phyloP scores from a whole-genome alignment of 2,888 invertebrate genomes.

The Melieria picta region DNA sequence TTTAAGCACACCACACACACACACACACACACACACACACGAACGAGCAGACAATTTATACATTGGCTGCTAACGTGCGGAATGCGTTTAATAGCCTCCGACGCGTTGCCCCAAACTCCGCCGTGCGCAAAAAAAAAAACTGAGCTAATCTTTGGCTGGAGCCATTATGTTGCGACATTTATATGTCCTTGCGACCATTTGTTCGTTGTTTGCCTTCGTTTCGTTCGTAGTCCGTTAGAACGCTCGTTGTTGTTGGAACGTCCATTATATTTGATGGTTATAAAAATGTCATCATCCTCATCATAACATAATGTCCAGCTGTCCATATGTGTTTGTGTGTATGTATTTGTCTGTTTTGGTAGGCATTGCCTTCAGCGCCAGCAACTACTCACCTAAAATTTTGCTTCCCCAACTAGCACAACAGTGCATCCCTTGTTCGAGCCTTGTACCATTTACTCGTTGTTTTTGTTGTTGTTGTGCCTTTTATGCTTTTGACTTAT shows the following conservation, averaged over 20 bases:
- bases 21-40: not conserved
- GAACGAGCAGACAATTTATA: not conserved
- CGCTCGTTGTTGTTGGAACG: too few species aligned
- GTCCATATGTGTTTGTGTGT: not conserved
- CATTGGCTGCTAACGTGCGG: too few species aligned
- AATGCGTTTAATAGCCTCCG: too few species aligned
- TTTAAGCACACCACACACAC: not conserved
- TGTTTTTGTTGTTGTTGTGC: not conserved
- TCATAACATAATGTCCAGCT: constrained; percentile 23
- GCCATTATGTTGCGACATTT: constrained; percentile 20
- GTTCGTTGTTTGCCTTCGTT: constrained; percentile 8
- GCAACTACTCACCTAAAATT: too few species aligned
- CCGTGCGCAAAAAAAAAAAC: not conserved
- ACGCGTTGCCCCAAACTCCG: not conserved
- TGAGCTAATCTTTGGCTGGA: not conserved
- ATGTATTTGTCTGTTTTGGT: not conserved
- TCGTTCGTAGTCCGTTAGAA: not conserved
- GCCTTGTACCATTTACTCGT: not conserved
- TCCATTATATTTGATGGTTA: constrained; percentile 17
- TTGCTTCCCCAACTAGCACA: too few species aligned
- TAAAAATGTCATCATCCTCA: constrained; percentile 41
- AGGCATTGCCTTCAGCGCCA: too few species aligned
- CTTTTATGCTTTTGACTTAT: constrained; percentile 10
- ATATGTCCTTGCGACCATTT: not conserved
- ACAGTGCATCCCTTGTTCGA: too few species aligned